Conservation (phyloP, 2,888 invertebrate genomes). For the Globia sparganii region DNA sequence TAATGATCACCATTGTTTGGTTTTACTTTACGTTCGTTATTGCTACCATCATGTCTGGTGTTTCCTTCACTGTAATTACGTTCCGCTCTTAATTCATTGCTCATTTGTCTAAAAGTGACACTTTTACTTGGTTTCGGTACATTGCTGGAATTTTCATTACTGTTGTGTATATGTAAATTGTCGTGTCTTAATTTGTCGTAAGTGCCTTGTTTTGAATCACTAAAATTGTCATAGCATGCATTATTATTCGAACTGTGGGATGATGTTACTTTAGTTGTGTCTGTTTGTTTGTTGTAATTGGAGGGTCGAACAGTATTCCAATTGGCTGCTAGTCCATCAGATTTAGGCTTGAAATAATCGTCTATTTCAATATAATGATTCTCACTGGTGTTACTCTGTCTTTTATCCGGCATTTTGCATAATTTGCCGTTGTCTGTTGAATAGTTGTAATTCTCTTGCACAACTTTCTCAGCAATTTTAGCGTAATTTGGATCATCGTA, state of each 20-base stretch:
- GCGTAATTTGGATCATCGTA: slow-evolving; percentile 21
- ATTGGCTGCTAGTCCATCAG: neutral
- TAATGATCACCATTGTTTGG: neutral
- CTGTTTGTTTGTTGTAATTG: neutral
- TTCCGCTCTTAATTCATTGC: neutral
- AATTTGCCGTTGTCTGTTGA: neutral
- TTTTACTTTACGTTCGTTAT: neutral
- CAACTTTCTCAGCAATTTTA: slow-evolving; percentile 14
- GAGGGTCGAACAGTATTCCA: neutral
- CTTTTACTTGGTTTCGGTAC: slow-evolving; percentile 15
- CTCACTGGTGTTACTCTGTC: slow-evolving; percentile 40
- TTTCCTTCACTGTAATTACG: neutral
- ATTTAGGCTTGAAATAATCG: slow-evolving; percentile 3
- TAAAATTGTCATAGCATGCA: neutral
- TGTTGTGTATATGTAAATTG: neutral
- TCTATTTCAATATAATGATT: slow-evolving; percentile 45
- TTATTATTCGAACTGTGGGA: neutral
- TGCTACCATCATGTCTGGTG: neutral
- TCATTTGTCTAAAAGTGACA: slow-evolving; percentile 16
- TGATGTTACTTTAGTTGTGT: neutral
- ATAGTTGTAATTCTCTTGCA: slow-evolving; percentile 16
- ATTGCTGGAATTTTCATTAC: neutral
- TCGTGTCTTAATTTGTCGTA: slow-evolving; percentile 18
- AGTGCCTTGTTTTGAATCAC: neutral
- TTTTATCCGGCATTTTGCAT: neutral